Evolutionary conservation across 2,797 vertebrate species (phyloP), one percentile per base, ranked within the genome.

Genomic region (Cheirogaleus major): DNA sequence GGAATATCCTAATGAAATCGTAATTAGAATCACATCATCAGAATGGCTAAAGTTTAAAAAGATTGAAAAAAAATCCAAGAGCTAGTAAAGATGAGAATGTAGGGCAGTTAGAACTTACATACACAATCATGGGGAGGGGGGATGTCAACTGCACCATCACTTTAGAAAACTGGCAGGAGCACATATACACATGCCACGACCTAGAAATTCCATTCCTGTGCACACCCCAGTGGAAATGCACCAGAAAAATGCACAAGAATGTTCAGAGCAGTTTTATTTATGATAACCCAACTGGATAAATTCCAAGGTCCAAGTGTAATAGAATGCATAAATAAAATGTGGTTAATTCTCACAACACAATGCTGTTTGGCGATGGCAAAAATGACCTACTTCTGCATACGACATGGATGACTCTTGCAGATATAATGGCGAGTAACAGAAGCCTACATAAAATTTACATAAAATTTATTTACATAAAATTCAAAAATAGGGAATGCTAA

Each of bases 81-180:
- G 61, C 17, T 18, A 75, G 41, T 35, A 50, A 80, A 32, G 14
- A 73, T 61, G 79, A 59, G 2, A 5, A 86, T 22, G 7, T 2
- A 7, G 27, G 25, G 27, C 5, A 63, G 41, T 0, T 12, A 22
- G 61, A 57, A 76, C 5, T 30, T 8, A 32, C 43, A 38, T 6
- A 5, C 1, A 25, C 17, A 0, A 3, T 17, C 5, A 0, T 9
- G 41, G 27, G 0, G 0, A 30, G 10, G 23, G 32, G 12, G 91
- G 41, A 11, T 2, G 2, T 3, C 27, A 67, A 57, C 9, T 5
- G 15, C 1, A 10, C 2, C 9, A 41, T n/a, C 12, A 35, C 50
- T 50, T 30, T 5, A 11, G 57, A 76, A 88, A 80, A 75, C 7
- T 1, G 27, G 41, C 7, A 15, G 25, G 12, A 12, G 17, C 27